Evolutionary conservation across 2,797 vertebrate species (phyloP).

Genomic region (Graptemys geographica): DNA sequence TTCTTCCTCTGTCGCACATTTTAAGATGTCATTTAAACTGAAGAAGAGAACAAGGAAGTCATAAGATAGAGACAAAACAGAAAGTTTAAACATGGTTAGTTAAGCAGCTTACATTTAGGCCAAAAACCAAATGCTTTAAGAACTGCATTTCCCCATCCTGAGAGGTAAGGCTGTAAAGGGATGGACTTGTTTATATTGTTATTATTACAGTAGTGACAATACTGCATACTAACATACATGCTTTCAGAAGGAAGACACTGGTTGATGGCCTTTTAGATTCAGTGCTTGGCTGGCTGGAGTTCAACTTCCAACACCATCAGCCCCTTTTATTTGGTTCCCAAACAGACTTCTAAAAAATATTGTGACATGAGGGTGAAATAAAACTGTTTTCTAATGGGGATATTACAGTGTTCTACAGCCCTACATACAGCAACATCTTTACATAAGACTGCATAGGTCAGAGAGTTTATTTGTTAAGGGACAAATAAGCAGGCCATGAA

Average conservation of each 20-base stretch:
- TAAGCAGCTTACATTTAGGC: constrained; percentile 61
- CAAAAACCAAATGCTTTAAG: constrained; percentile 65
- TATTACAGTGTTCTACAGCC: constrained; percentile 59
- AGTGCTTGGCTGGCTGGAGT: constrained; percentile 51
- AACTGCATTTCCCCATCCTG: constrained; percentile 37
- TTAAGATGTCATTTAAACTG: constrained; percentile 70
- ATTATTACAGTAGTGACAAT: constrained; percentile 55
- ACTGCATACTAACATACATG: constrained; percentile 34
- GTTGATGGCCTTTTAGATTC: constrained; percentile 49
- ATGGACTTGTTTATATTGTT: constrained; percentile 51
- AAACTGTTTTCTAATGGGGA: constrained; percentile 75
- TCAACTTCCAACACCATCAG: constrained; percentile 23
- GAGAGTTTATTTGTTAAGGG: constrained; percentile 84
- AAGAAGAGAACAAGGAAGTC: constrained; percentile 62
- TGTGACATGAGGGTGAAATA: constrained; percentile 61
- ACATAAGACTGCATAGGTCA: constrained; percentile 82
- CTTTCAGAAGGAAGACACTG: constrained; percentile 48
- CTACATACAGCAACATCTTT: constrained; percentile 77
- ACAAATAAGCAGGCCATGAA: constrained; percentile 88
- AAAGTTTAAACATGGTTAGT: constrained; percentile 21
- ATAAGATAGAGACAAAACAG: constrained; percentile 50
- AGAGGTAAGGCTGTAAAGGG: constrained; percentile 45
- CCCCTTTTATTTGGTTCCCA: constrained; percentile 43
- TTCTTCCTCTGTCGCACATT: constrained; percentile 36
- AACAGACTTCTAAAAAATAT: constrained; percentile 58